phyloP scores from a whole-genome alignment of 2,888 invertebrate species.

The Gastracanthus pulcherrimus region DNA sequence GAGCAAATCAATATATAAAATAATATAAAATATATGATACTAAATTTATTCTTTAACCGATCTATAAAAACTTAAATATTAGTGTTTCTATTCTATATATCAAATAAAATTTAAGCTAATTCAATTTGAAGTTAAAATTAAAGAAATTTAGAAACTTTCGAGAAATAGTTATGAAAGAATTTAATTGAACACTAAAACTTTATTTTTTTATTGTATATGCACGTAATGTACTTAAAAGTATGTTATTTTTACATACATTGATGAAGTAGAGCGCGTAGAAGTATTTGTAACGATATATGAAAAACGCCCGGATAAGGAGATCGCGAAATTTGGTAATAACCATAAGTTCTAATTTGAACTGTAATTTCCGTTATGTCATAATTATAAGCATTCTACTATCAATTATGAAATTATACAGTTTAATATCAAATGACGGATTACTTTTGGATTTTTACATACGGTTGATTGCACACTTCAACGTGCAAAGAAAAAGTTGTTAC shows the following conservation, averaged over 20 bases:
- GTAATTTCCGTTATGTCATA: conserved; percentile 23
- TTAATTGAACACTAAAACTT: background rate
- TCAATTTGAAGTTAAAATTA: background rate
- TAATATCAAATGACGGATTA: background rate
- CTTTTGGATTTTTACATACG: background rate
- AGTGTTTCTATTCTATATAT: no score
- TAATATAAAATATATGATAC: background rate
- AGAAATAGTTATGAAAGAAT: background rate
- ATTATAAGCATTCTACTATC: conserved; percentile 5
- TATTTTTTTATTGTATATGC: background rate
- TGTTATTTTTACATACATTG: background rate
- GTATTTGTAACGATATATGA: no score
- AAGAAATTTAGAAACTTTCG: background rate
- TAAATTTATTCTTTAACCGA: background rate
- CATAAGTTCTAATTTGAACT: background rate
- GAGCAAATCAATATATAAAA: background rate
- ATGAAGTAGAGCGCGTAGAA: background rate
- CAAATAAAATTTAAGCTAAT: no score
- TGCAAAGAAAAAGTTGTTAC: background rate
- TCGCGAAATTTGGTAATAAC: conserved; percentile 2
- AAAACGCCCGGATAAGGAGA: background rate
- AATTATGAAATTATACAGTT: conserved; percentile 29
- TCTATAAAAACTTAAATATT: background rate
- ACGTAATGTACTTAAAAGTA: background rate
- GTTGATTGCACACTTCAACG: background rate